Percentiles rank a stretch among this genome's conserved stretches.
These are phyloP conservation scores for Venustaconcha ellipsiformis DNA, from an alignment of 1,140 invertebrate species.

Conservation along the genomic window DNA sequence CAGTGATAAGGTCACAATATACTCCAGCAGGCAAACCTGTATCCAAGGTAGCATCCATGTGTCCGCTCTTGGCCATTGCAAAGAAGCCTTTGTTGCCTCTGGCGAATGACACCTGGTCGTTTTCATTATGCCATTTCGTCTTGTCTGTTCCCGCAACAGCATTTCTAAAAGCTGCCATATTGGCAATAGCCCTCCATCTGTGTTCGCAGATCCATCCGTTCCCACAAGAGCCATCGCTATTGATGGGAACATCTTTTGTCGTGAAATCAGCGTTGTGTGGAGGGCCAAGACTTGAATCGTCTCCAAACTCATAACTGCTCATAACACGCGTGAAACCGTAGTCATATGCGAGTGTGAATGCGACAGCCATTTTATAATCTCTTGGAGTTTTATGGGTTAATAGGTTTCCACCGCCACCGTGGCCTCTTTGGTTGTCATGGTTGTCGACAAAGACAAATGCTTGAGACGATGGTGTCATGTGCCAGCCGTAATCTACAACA, in stretches of 20 bases:
- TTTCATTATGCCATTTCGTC: conserved; percentile 33
- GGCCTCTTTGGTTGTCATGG: conserved; percentile 68
- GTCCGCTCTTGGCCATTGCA: conserved; percentile 43
- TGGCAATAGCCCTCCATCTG: conserved; percentile 83
- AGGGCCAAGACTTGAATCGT: conserved; percentile 22
- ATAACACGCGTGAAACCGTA: conserved; percentile 80
- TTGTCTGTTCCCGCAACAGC: conserved; percentile 21
- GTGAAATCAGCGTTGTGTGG: conserved; percentile 8
- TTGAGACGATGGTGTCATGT: conserved; percentile 52
- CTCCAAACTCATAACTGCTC: conserved; percentile 75
- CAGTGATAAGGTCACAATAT: conserved; percentile 88
- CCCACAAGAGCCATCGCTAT: conserved; percentile 70
- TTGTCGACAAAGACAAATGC: conserved; percentile 69
- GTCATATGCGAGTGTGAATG: conserved; percentile 81
- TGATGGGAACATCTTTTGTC: conserved; percentile 18
- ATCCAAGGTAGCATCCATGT: conserved; percentile 37
- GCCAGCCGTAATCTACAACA: conserved; percentile 48
- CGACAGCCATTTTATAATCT: conserved; percentile 77
- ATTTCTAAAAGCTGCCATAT: conserved; percentile 73
- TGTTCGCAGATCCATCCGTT: conserved; percentile 91
- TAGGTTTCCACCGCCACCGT: conserved; percentile 67
- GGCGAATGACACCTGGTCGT: conserved; percentile 45
- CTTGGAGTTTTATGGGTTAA: conserved; percentile 72
- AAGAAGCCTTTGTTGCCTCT: conserved; percentile 48
- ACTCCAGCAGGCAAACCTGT: conserved; percentile 80